phyloP scores from a whole-genome alignment of 2,888 invertebrate genomes.

The Heliconius ismenius region DNA sequence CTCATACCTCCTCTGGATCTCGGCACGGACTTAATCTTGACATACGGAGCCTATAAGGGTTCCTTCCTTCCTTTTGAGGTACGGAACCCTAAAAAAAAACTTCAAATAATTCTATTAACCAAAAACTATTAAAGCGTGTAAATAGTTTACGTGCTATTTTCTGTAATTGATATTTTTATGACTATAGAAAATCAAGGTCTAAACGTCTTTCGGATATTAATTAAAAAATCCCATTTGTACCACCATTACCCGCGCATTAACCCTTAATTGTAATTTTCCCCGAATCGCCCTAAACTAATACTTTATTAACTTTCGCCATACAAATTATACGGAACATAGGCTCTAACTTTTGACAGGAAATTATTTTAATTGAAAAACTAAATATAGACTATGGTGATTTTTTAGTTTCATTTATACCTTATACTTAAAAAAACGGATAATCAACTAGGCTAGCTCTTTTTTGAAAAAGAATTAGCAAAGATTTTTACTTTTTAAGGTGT shows the following conservation, averaged over 20 bases:
- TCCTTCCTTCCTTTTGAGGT: too few relatives aligned
- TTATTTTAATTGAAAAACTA: constrained; percentile 15
- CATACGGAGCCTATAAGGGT: too few relatives aligned
- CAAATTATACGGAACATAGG: constrained; percentile 21
- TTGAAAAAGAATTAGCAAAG: background rate
- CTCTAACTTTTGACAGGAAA: constrained; percentile 11
- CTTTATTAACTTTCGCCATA: constrained; percentile 29
- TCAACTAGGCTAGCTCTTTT: background rate
- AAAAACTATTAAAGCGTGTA: background rate
- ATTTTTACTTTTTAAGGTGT: background rate
- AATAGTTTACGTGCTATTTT: background rate
- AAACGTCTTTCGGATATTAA: constrained; percentile 16
- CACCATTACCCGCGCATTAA: constrained; percentile 33
- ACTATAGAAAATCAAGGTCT: background rate
- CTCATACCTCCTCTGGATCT: too few relatives aligned
- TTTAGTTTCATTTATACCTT: background rate
- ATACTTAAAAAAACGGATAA: background rate
- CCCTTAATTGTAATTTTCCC: constrained; percentile 25
- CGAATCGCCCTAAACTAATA: constrained; percentile 26
- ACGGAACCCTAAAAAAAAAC: background rate
- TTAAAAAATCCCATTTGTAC: constrained; percentile 28
- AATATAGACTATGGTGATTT: background rate
- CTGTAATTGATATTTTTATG: background rate
- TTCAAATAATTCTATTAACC: background rate
- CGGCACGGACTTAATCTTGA: too few relatives aligned